Evolutionary conservation across 35 echinoderm and acorn worm genomes (phyloP).

Genomic region (Anneissia japonica): DNA sequence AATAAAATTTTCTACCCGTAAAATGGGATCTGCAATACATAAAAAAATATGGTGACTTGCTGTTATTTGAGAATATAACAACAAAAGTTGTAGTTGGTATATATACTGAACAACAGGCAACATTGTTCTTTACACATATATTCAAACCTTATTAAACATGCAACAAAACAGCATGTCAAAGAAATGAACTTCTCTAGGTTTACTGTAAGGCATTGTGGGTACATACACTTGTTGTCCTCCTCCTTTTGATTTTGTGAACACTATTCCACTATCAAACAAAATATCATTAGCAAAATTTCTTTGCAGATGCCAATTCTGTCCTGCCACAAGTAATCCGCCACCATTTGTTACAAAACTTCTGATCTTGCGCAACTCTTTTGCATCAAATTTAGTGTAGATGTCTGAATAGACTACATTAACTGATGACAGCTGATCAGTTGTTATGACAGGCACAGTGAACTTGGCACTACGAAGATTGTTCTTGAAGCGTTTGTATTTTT

Average conservation of each 20-base stretch:
- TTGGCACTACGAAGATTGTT: neutral
- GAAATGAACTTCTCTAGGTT: too few relatives aligned
- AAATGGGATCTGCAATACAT: too few relatives aligned
- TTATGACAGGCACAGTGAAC: neutral
- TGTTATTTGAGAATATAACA: too few relatives aligned
- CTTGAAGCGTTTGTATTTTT: neutral
- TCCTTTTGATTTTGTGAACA: neutral
- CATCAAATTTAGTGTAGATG: neutral
- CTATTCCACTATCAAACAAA: neutral
- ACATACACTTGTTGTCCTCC: neutral
- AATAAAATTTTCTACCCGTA: too few relatives aligned
- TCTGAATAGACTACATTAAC: neutral
- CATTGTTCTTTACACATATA: too few relatives aligned
- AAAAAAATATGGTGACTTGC: too few relatives aligned
- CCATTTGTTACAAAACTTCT: neutral
- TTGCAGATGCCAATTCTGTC: neutral
- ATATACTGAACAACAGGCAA: too few relatives aligned
- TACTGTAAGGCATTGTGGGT: neutral
- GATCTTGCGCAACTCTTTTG: neutral
- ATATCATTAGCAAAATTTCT: neutral
- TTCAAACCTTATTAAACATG: too few relatives aligned
- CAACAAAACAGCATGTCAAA: too few relatives aligned
- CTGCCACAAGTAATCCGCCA: neutral
- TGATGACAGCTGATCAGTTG: neutral
- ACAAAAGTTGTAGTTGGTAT: too few relatives aligned